Percentiles rank a stretch among this genome's conserved stretches.
phyloP scores from a whole-genome alignment of 2,113 vertebrate genomes.

The Psittacula cyanocephala region DNA sequence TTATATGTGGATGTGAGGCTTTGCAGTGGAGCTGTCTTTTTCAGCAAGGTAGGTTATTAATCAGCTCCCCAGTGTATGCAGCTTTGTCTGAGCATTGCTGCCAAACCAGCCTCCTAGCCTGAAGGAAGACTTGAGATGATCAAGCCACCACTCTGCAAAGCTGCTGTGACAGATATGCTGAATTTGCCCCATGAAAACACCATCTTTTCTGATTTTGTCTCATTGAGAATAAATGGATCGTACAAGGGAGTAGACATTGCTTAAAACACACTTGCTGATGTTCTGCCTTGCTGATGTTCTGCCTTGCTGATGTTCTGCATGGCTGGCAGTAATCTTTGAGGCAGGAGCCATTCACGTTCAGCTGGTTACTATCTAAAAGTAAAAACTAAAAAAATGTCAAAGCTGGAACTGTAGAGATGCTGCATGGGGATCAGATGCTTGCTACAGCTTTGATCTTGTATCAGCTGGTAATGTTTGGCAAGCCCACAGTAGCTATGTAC shows the following conservation, averaged over 20 bases:
- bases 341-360: neutral
- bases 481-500: neutral
- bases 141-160: neutral
- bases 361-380: neutral
- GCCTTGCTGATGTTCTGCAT: neutral
- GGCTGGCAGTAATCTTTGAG: neutral
- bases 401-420: neutral
- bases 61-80: neutral
- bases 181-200: neutral
- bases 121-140: neutral
- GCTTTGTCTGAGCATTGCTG: neutral
- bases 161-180: neutral
- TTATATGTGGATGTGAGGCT: neutral
- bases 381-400: neutral
- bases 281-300: neutral
- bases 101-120: neutral
- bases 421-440: neutral
- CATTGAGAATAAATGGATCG: neutral
- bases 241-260: neutral
- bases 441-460: neutral
- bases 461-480: neutral
- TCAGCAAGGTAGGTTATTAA: conserved; percentile 10
- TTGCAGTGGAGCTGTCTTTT: neutral
- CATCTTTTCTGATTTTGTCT: neutral
- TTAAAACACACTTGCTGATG: neutral